Evolutionary conservation across 2,888 invertebrate genomes (phyloP).

Genomic region (Ormyrus nitidulus): DNA sequence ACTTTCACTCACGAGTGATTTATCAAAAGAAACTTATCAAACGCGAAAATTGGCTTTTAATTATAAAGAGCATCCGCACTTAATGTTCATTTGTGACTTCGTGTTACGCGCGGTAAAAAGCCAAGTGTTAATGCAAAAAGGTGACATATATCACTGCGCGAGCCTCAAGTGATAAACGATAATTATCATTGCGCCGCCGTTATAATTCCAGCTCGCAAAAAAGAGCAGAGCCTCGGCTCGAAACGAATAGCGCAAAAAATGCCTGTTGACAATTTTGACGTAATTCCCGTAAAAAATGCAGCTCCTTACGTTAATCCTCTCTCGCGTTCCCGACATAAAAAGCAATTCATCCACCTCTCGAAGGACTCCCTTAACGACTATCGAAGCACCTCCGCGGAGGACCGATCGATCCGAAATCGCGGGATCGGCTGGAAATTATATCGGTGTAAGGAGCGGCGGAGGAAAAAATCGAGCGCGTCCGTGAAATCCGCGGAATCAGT

Average conservation of each 20-base stretch:
- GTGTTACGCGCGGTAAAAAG: not conserved
- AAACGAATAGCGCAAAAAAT: slow-evolving; percentile 6
- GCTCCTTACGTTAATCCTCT: not conserved
- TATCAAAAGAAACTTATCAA: not conserved
- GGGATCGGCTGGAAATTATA: not conserved
- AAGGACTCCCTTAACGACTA: slow-evolving; percentile 10
- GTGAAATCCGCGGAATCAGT: slow-evolving; percentile 44
- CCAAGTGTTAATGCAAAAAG: not conserved
- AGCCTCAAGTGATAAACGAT: slow-evolving; percentile 11
- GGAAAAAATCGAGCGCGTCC: not conserved
- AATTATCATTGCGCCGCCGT: slow-evolving; percentile 21
- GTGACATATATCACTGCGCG: not conserved
- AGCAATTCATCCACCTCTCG: not conserved
- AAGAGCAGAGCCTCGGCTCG: not conserved
- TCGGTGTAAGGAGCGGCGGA: not conserved
- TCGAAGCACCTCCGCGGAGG: not conserved
- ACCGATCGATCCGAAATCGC: not conserved
- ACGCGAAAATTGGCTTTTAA: slow-evolving; percentile 10
- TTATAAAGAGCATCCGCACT: slow-evolving; percentile 5
- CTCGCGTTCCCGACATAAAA: not conserved
- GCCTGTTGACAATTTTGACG: slow-evolving; percentile 1
- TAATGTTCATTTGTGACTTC: slow-evolving; percentile 1
- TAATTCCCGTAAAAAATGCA: not conserved
- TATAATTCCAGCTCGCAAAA: not conserved
- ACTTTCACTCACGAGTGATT: no score